Percentiles rank a stretch among this genome's conserved stretches.
Conservation (phyloP, 2,888 invertebrate species). For the Poecilus cupreus region DNA sequence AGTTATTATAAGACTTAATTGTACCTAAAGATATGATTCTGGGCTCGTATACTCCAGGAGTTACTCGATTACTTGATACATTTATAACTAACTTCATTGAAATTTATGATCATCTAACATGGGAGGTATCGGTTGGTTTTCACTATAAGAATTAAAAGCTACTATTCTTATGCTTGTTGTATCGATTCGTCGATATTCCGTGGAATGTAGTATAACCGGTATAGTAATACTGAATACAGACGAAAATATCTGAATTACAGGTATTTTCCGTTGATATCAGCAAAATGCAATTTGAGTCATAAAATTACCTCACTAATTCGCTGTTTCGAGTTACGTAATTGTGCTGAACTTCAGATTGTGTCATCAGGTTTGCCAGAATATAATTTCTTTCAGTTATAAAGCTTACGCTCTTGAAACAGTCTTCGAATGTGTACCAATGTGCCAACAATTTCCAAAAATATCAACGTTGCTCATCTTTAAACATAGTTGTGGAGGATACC, state of each 20-base stretch:
- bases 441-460: slow-evolving; percentile 65
- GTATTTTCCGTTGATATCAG: slow-evolving; percentile 11
- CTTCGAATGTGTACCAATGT: slow-evolving; percentile 60
- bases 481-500: slow-evolving; percentile 56
- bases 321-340: neutral
- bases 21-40: too few species aligned
- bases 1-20: too few species aligned
- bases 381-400: slow-evolving; percentile 14
- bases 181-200: too few species aligned
- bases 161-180: too few species aligned
- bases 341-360: neutral
- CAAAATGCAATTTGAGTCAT: neutral
- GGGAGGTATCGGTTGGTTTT: too few species aligned
- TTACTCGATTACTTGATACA: too few species aligned
- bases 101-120: too few species aligned
- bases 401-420: slow-evolving; percentile 10
- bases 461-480: slow-evolving; percentile 61
- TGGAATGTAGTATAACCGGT: too few species aligned
- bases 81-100: too few species aligned
- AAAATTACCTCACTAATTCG: neutral
- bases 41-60: too few species aligned
- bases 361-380: slow-evolving; percentile 18
- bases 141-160: too few species aligned
- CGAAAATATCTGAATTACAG: neutral
- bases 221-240: too few species aligned